Percentiles rank a stretch among this genome's conserved stretches.
Evolutionary conservation across 2,888 invertebrate genomes (phyloP).

Genomic region (Drosophila acutilabella): DNA sequence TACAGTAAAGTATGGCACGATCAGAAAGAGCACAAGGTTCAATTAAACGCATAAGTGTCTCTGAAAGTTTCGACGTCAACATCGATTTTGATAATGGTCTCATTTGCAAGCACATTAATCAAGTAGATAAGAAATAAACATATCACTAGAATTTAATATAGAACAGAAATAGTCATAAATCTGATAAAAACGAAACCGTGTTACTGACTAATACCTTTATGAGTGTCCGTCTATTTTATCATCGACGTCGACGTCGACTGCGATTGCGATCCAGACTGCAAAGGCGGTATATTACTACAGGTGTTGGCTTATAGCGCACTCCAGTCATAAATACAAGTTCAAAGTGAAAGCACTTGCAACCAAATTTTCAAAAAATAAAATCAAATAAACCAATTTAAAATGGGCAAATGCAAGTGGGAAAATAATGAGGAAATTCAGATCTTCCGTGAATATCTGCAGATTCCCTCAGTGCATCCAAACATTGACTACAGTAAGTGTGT

Average conservation of each 20-base stretch:
- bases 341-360: background rate
- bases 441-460: conserved; percentile 93
- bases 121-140: conserved; percentile 30
- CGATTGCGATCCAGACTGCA: background rate
- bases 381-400: conserved; percentile 6
- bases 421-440: conserved; percentile 89
- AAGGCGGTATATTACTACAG: background rate
- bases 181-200: conserved; percentile 32
- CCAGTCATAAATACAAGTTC: conserved; percentile 21
- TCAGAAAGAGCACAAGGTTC: background rate
- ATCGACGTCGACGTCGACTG: conserved; percentile 2
- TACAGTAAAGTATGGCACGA: background rate
- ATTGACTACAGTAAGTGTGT: conserved; percentile 91
- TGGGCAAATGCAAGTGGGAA: conserved; percentile 82
- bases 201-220: conserved; percentile 19
- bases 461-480: conserved; percentile 95
- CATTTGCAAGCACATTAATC: conserved; percentile 33
- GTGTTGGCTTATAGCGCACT: background rate
- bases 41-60: background rate
- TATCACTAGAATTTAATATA: conserved; percentile 19
- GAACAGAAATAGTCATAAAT: conserved; percentile 30
- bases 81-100: conserved; percentile 25
- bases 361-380: background rate
- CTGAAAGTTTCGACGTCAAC: background rate
- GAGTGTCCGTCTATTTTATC: conserved; percentile 19